phyloP scores from a whole-genome alignment of 2,797 vertebrate species.

The Coccyzus lansbergi region DNA sequence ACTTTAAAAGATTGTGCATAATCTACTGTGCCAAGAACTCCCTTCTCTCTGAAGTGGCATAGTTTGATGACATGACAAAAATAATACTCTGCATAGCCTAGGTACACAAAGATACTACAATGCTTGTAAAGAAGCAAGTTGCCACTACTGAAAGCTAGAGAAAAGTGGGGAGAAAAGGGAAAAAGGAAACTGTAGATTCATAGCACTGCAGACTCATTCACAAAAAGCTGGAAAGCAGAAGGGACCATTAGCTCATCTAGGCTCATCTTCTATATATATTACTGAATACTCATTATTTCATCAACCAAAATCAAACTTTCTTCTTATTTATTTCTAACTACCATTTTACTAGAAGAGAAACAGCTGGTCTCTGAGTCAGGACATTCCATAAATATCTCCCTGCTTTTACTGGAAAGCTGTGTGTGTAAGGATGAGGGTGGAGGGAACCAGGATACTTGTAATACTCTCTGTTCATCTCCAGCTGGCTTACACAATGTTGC shows the following conservation, averaged over 20 bases:
- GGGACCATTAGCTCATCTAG: slow-evolving; percentile 61
- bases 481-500: slow-evolving; percentile 49
- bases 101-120: slow-evolving; percentile 18
- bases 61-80: slow-evolving; percentile 38
- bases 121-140: slow-evolving; percentile 14
- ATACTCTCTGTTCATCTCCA: slow-evolving; percentile 47
- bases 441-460: slow-evolving; percentile 36
- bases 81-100: slow-evolving; percentile 10
- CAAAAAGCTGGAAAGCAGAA: slow-evolving; percentile 53
- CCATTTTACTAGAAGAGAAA: slow-evolving; percentile 74
- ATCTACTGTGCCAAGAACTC: slow-evolving; percentile 4
- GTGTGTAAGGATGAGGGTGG: slow-evolving; percentile 52
- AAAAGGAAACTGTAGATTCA: slow-evolving; percentile 34
- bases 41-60: not conserved
- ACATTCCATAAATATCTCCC: slow-evolving; percentile 72
- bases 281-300: slow-evolving; percentile 72
- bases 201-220: slow-evolving; percentile 50
- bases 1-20: slow-evolving; percentile 41
- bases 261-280: slow-evolving; percentile 69
- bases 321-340: slow-evolving; percentile 73
- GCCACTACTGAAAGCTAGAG: slow-evolving; percentile 9
- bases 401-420: slow-evolving; percentile 63
- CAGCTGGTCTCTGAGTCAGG: slow-evolving; percentile 72
- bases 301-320: slow-evolving; percentile 69
- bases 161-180: not conserved